A percentile compares a stretch with the other conserved stretches of the same genome.
Conservation (phyloP, 2,797 vertebrate species). For the Acrocephalus scirpaceus region DNA sequence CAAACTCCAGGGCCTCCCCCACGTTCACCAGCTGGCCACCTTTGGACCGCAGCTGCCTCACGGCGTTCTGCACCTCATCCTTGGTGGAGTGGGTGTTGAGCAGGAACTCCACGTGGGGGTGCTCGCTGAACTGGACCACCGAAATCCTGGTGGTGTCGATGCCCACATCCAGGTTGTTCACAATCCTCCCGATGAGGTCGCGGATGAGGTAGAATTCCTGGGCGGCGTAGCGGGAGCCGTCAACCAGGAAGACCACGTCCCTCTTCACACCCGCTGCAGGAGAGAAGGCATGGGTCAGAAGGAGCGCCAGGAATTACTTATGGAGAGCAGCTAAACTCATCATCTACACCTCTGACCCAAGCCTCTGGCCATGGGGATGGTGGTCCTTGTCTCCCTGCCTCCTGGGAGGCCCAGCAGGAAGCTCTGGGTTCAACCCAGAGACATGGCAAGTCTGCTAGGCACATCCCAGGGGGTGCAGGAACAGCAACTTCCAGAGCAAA, state of each 20-base stretch:
- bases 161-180: slow-evolving; percentile 87
- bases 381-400: background rate
- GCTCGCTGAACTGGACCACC: slow-evolving; percentile 92
- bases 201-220: slow-evolving; percentile 84
- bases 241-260: slow-evolving; percentile 93
- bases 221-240: slow-evolving; percentile 82
- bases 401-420: background rate
- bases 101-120: slow-evolving; percentile 84
- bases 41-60: slow-evolving; percentile 78
- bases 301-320: background rate
- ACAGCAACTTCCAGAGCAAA: background rate
- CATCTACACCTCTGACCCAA: background rate
- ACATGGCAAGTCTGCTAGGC: background rate
- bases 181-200: slow-evolving; percentile 84
- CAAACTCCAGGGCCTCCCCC: slow-evolving; percentile 88
- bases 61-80: slow-evolving; percentile 83
- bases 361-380: background rate
- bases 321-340: background rate
- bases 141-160: slow-evolving; percentile 86
- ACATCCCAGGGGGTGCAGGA: background rate
- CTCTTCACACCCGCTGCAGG: slow-evolving; percentile 79
- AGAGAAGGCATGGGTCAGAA: background rate
- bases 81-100: slow-evolving; percentile 88
- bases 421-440: background rate
- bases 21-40: slow-evolving; percentile 85